Evolutionary conservation across 2,113 vertebrate genomes (phyloP).

Genomic region (Gorsachius goisagi): DNA sequence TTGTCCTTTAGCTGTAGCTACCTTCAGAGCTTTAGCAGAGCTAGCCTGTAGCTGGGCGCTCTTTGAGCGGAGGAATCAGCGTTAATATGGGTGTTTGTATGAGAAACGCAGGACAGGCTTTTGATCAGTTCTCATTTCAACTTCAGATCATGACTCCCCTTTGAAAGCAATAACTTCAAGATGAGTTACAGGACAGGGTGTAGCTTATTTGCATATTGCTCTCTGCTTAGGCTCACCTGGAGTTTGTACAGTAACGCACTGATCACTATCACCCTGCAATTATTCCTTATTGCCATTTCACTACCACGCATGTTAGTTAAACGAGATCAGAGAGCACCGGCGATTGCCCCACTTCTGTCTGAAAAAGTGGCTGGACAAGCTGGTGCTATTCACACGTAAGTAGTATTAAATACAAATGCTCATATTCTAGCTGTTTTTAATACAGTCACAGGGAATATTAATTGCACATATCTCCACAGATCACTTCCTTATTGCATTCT

Average conservation of each 20-base stretch:
- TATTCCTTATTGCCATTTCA: neutral
- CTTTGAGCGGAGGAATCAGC: neutral
- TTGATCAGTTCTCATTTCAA: neutral
- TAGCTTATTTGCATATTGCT: neutral
- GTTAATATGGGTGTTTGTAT: neutral
- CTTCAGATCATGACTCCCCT: neutral
- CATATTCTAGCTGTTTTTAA: neutral
- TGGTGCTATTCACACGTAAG: neutral
- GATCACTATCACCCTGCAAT: neutral
- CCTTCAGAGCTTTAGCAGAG: neutral
- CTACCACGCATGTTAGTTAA: neutral
- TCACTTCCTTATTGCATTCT: constrained; percentile 25
- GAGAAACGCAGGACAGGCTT: neutral
- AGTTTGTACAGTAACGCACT: neutral
- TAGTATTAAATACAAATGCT: neutral
- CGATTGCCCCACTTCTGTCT: neutral
- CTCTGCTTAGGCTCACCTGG: neutral
- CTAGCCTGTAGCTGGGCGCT: neutral
- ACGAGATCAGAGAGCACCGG: neutral
- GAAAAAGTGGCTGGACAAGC: neutral
- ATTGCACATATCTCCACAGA: neutral
- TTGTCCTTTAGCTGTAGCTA: neutral
- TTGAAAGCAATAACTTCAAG: neutral
- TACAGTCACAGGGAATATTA: neutral
- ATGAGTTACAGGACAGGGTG: neutral